These are phyloP conservation scores for Amphipoea oculea DNA, from an alignment of 2,888 invertebrate species.

Conservation along the genomic window DNA sequence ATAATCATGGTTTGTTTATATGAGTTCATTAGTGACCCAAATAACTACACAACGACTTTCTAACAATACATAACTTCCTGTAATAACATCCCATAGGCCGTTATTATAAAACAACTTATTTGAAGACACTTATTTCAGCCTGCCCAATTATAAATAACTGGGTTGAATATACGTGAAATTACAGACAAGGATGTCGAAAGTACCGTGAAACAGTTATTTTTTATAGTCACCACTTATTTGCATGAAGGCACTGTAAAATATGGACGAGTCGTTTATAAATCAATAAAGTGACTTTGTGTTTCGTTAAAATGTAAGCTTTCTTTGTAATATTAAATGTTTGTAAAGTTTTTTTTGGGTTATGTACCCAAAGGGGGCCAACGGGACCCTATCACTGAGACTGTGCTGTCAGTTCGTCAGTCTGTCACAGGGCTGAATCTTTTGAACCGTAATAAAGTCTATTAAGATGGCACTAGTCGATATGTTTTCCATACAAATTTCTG, in stretches of 20 bases:
- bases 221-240: slow-evolving; percentile 39
- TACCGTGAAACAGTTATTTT: slow-evolving; percentile 28
- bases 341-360: background rate
- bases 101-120: slow-evolving; percentile 27
- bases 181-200: slow-evolving; percentile 17
- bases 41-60: background rate
- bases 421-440: background rate
- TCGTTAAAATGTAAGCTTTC: background rate
- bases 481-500: too few species aligned
- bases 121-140: slow-evolving; percentile 6
- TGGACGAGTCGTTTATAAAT: slow-evolving; percentile 35
- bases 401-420: background rate
- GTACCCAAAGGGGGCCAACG: background rate
- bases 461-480: background rate
- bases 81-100: background rate
- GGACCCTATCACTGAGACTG: background rate
- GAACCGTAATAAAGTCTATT: background rate
- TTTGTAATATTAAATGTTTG: background rate
- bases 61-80: background rate
- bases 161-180: slow-evolving; percentile 33
- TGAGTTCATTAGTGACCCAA: background rate
- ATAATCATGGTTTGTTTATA: background rate
- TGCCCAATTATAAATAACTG: slow-evolving; percentile 14
- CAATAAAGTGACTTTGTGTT: slow-evolving; percentile 30
- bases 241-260: slow-evolving; percentile 14